These are phyloP conservation scores for Leptinotarsa juncta DNA, from an alignment of 2,888 invertebrate species.

Conservation along the genomic window DNA sequence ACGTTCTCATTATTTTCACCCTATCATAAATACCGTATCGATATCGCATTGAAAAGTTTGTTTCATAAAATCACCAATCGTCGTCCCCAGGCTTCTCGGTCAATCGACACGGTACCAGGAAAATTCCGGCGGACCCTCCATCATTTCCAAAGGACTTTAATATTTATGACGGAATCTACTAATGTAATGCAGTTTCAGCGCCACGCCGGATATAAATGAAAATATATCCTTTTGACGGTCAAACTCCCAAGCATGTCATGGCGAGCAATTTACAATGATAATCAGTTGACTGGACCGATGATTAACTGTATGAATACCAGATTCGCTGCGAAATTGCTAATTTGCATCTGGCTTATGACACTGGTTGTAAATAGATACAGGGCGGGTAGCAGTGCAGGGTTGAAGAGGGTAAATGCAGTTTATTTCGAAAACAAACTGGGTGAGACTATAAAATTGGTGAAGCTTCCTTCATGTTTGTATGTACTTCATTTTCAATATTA, in stretches of 20 bases:
- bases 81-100: background rate
- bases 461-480: too few species aligned
- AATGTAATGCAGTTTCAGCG: constrained; percentile 41
- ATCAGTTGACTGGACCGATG: constrained; percentile 66
- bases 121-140: constrained; percentile 31
- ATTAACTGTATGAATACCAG: constrained; percentile 67
- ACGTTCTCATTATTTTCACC: too few species aligned
- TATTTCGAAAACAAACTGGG: too few species aligned
- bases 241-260: constrained; percentile 44
- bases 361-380: background rate
- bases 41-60: background rate
- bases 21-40: background rate
- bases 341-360: constrained; percentile 49
- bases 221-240: constrained; percentile 44
- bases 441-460: too few species aligned
- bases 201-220: constrained; percentile 37
- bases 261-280: constrained; percentile 65
- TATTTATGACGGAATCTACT: constrained; percentile 38
- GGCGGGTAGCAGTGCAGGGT: background rate
- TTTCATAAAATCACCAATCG: constrained; percentile 24
- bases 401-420: too few species aligned
- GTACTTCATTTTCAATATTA: too few species aligned
- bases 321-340: constrained; percentile 66
- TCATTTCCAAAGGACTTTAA: constrained; percentile 31
- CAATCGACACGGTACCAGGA: constrained; percentile 1